A percentile compares a stretch with the other conserved stretches of the same genome.
These are phyloP conservation scores for Liolophura sinensis DNA, from an alignment of 1,140 invertebrate genomes.

Conservation along the genomic window DNA sequence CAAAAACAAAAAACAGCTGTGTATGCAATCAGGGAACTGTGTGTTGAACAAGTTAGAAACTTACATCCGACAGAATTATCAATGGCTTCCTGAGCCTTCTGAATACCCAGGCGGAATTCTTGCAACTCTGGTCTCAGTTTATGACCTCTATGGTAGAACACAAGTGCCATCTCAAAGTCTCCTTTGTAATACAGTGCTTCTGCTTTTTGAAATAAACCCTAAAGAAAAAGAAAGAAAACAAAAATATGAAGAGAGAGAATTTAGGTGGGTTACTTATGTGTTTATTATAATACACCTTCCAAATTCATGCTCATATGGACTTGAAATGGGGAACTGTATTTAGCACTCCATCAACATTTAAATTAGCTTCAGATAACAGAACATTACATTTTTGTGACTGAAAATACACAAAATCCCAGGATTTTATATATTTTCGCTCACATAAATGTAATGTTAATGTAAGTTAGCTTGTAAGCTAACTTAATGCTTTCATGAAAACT, in stretches of 20 bases:
- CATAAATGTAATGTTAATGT: too few relatives aligned
- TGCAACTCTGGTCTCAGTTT: conserved; percentile 83
- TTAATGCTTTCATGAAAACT: background rate
- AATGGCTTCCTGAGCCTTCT: conserved; percentile 93
- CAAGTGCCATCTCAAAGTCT: conserved; percentile 89
- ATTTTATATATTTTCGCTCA: too few relatives aligned
- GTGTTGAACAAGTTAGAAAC: too few relatives aligned
- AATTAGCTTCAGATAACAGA: background rate
- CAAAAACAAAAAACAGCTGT: too few relatives aligned
- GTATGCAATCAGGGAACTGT: too few relatives aligned
- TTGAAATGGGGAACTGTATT: too few relatives aligned
- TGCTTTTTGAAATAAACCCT: conserved; percentile 87
- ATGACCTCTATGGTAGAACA: conserved; percentile 87
- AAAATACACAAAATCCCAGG: background rate
- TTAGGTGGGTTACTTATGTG: background rate
- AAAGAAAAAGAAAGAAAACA: conserved; percentile 14
- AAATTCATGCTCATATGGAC: background rate
- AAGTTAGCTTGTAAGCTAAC: too few relatives aligned
- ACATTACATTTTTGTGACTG: too few relatives aligned
- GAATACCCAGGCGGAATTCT: conserved; percentile 85
- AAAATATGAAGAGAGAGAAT: background rate
- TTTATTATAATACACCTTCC: background rate
- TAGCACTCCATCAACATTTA: background rate
- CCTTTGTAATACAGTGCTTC: conserved; percentile 89
- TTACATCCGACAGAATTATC: conserved; percentile 83